Evolutionary conservation across 2,113 vertebrate species (phyloP).

Genomic region (Alexandromys fortis): DNA sequence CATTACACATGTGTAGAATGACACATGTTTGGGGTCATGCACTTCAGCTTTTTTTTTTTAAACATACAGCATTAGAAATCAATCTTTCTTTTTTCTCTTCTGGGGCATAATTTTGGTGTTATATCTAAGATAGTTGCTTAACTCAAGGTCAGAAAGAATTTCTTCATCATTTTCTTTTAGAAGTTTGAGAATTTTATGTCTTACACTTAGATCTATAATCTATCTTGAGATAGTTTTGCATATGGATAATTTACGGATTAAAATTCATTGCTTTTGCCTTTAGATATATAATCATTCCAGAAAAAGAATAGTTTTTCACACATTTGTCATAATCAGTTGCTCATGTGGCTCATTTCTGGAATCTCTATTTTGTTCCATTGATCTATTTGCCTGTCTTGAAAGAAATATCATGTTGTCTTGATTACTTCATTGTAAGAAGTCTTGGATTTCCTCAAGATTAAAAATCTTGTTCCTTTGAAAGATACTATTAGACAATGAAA

Average conservation of each 20-base stretch:
- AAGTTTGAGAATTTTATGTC: conserved; percentile 49
- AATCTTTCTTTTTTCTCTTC: not conserved
- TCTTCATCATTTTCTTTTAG: conserved; percentile 36
- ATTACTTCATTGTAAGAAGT: conserved; percentile 16
- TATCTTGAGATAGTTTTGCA: conserved; percentile 55
- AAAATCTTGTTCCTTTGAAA: conserved; percentile 46
- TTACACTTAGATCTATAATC: conserved; percentile 41
- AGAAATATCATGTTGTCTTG: not conserved
- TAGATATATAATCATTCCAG: conserved; percentile 30
- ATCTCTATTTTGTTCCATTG: conserved; percentile 23
- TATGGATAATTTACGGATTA: not conserved
- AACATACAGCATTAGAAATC: not conserved
- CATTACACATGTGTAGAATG: not conserved
- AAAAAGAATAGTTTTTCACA: conserved; percentile 24
- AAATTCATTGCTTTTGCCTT: conserved; percentile 45
- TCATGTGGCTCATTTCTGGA: conserved; percentile 34
- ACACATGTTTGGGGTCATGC: conserved; percentile 11
- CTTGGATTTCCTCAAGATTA: conserved; percentile 12
- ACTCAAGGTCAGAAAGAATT: conserved; percentile 39
- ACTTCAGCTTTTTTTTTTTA: not conserved
- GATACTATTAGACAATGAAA: conserved; percentile 30
- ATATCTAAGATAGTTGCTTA: conserved; percentile 27
- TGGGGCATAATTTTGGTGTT: not conserved
- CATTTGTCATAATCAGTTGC: conserved; percentile 45
- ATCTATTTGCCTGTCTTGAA: conserved; percentile 39